Conservation (phyloP, 2,113 vertebrate species). For the Otocyon megalotis region DNA sequence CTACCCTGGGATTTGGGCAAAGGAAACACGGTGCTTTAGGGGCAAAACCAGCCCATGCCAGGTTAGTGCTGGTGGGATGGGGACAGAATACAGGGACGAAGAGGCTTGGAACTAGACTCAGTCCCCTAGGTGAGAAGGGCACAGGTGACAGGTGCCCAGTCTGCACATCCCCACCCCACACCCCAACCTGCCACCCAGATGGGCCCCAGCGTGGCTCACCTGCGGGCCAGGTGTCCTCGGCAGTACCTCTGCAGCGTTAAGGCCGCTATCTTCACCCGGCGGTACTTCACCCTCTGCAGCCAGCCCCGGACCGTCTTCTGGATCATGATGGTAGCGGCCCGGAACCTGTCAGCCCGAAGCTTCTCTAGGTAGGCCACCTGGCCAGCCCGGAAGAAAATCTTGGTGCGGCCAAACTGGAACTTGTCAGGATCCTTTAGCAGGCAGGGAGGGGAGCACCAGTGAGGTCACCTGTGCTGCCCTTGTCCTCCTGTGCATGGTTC, state of each 20-base stretch:
- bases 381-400: conserved; percentile 99
- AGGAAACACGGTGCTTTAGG: background rate
- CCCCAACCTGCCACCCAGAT: accelerated
- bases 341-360: conserved; percentile 94
- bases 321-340: conserved; percentile 95
- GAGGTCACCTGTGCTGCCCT: accelerated
- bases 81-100: background rate
- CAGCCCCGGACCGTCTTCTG: conserved; percentile 97
- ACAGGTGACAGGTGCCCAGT: accelerated
- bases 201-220: conserved; percentile 83
- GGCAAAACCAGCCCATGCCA: background rate
- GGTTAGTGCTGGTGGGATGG: background rate
- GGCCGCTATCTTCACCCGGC: conserved; percentile 86
- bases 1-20: background rate
- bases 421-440: conserved; percentile 93
- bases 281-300: conserved; percentile 92
- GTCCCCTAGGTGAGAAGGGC: background rate
- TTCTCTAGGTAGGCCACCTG: conserved; percentile 99
- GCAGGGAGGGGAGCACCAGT: conserved; percentile 63
- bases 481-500: accelerated
- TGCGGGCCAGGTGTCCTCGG: conserved; percentile 93
- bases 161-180: background rate
- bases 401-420: conserved; percentile 97
- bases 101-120: background rate
- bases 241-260: conserved; percentile 90